Percentiles rank a stretch among this genome's conserved stretches.
Evolutionary conservation across 1,140 invertebrate genomes (phyloP).

Genomic region (Pogonomyrmex barbatus): DNA sequence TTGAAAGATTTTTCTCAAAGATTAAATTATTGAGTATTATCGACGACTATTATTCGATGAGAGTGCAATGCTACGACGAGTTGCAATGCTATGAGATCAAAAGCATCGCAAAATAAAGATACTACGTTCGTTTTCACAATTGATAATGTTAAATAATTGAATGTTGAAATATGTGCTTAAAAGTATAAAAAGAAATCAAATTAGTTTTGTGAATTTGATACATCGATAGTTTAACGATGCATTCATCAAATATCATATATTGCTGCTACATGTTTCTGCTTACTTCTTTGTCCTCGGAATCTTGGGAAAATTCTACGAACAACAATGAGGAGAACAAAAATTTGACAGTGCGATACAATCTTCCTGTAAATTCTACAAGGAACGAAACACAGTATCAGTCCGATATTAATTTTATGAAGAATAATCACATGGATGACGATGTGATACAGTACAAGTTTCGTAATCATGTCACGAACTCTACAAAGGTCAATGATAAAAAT

Average conservation of each 20-base stretch:
- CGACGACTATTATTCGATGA: constrained; percentile 73
- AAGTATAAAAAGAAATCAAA: not conserved
- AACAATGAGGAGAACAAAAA: not conserved
- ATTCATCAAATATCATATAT: not conserved
- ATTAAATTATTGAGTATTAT: too few relatives aligned
- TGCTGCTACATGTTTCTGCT: not conserved
- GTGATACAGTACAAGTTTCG: not conserved
- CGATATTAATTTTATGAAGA: not conserved
- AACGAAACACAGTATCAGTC: not conserved
- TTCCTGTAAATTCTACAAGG: not conserved
- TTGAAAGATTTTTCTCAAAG: not conserved
- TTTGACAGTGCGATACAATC: not conserved
- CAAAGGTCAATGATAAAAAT: not conserved
- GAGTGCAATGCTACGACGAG: not conserved
- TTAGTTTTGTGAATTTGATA: not conserved
- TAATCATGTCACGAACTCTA: not conserved
- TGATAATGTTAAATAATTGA: not conserved
- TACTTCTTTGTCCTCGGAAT: too few relatives aligned
- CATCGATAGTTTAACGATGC: not conserved
- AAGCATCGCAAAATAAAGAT: not conserved
- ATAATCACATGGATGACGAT: not conserved
- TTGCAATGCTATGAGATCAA: not conserved
- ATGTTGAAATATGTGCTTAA: not conserved
- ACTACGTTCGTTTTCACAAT: not conserved
- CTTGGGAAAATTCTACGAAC: too few relatives aligned